These are phyloP conservation scores for Rhagoletis zephyria DNA, from an alignment of 1,140 invertebrate genomes.

Conservation along the genomic window DNA sequence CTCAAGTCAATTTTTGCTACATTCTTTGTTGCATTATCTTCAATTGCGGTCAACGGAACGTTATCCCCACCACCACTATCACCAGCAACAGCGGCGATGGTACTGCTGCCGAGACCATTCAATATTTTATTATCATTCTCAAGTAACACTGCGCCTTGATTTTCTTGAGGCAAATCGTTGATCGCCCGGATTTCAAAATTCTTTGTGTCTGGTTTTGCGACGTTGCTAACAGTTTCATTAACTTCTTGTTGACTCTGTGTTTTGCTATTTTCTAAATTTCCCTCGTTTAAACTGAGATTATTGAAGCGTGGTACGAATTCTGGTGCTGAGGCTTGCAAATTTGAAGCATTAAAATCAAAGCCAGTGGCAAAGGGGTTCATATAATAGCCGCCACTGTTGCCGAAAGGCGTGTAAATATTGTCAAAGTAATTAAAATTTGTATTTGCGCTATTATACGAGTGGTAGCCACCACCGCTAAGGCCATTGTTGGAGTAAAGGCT, in stretches of 20 bases:
- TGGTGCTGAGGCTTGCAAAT: slow-evolving; percentile 68
- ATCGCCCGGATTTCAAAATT: not conserved
- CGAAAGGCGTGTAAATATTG: slow-evolving; percentile 64
- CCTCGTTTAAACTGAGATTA: slow-evolving; percentile 57
- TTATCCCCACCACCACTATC: not conserved
- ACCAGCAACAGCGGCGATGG: not conserved
- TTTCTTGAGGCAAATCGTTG: not conserved
- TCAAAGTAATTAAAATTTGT: slow-evolving; percentile 57
- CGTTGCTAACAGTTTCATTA: not conserved
- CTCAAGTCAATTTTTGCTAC: not conserved
- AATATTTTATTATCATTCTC: not conserved
- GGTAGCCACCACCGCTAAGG: not conserved
- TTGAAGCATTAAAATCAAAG: slow-evolving; percentile 66
- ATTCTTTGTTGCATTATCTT: not conserved
- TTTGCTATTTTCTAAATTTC: not conserved
- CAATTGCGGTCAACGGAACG: not conserved
- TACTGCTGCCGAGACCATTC: not conserved
- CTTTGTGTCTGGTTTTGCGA: not conserved
- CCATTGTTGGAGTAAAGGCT: not conserved
- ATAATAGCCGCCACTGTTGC: slow-evolving; percentile 55
- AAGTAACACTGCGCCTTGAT: not conserved
- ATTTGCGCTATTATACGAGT: slow-evolving; percentile 52
- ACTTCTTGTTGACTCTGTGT: not conserved
- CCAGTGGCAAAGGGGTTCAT: slow-evolving; percentile 64
- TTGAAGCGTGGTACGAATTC: slow-evolving; percentile 69